Conservation (phyloP, 2,113 vertebrate species). For the Python bivittatus region DNA sequence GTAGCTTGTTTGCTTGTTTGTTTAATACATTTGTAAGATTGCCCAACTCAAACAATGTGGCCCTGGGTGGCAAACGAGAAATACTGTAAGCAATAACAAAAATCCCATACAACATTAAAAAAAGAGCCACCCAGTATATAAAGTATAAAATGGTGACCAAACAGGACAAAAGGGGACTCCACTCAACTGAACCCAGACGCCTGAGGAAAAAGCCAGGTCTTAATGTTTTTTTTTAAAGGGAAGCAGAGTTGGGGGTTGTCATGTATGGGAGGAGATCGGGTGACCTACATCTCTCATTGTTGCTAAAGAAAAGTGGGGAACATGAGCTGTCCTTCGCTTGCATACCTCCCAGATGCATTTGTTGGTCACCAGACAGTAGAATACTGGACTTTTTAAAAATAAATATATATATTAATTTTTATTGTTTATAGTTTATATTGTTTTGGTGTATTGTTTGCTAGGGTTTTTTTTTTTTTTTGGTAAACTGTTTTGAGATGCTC, state of each 20-base stretch:
- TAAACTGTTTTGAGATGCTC: background rate
- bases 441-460: background rate
- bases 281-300: background rate
- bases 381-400: background rate
- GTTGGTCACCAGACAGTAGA: background rate
- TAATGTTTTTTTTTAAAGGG: too few species aligned
- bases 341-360: background rate
- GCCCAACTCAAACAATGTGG: background rate
- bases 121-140: too few species aligned
- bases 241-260: background rate
- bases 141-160: too few species aligned
- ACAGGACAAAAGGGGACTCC: too few species aligned
- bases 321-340: background rate
- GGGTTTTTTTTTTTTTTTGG: background rate
- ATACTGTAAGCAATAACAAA: too few species aligned
- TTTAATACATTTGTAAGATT: background rate
- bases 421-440: background rate
- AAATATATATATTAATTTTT: background rate
- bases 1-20: background rate
- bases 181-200: too few species aligned
- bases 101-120: too few species aligned
- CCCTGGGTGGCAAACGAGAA: too few species aligned
- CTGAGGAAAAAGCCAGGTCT: too few species aligned
- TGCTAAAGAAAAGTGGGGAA: background rate
- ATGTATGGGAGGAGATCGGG: background rate